Evolutionary conservation across 2,797 vertebrate species (phyloP).

Genomic region (Pseudochirops cupreus): DNA sequence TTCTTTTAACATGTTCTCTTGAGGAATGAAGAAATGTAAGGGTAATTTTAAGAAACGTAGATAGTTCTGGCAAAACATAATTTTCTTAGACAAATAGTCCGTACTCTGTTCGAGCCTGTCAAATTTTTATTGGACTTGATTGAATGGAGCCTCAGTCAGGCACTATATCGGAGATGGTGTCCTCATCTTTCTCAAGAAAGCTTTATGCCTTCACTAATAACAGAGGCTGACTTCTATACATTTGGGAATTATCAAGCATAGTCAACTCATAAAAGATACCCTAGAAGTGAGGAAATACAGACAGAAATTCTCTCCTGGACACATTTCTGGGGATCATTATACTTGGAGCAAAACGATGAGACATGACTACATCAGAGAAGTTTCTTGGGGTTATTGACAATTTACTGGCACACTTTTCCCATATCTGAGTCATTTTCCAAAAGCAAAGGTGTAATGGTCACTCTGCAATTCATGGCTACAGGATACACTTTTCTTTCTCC

Average conservation of each 20-base stretch:
- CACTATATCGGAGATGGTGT: not conserved
- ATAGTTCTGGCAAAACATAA: constrained; percentile 39
- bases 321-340: not conserved
- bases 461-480: not conserved
- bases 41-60: constrained; percentile 60
- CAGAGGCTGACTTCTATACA: not conserved
- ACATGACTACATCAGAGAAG: not conserved
- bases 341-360: not conserved
- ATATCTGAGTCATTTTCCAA: not conserved
- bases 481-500: not conserved
- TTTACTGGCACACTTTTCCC: not conserved
- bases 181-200: not conserved
- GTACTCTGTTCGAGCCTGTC: constrained; percentile 54
- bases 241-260: not conserved
- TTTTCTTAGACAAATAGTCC: constrained; percentile 49
- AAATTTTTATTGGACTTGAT: constrained; percentile 42
- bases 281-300: not conserved
- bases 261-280: not conserved
- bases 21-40: constrained; percentile 20
- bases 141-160: not conserved
- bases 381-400: not conserved
- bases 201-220: not conserved
- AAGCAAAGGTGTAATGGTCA: not conserved
- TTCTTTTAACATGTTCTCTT: constrained; percentile 47
- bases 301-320: not conserved